Evolutionary conservation across 64 coral and sea anemone species (phyloP), one percentile per base, ranked within the genome.

Genomic region (Cladopsammia gracilis): DNA sequence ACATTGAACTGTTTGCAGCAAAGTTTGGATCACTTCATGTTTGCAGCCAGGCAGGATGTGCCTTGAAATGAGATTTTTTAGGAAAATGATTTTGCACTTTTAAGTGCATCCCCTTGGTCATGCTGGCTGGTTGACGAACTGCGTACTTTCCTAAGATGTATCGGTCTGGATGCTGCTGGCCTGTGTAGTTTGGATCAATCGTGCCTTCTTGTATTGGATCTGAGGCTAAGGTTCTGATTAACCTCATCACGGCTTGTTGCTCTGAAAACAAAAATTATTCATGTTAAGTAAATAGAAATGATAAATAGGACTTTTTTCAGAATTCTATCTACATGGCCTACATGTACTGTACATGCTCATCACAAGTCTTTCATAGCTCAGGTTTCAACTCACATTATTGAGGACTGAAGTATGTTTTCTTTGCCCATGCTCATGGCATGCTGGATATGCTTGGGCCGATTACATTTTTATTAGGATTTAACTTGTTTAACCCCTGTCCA

Each of bases 171-270:
- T 87, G 58, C 24, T 94, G 88, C 76, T 97, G 95, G 0, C 95
- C 95, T 20, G 95, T 94, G 62, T 87, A 87, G 46, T 85, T 76
- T 18, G 88, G 89, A 87, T 97, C 92, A 75, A 97, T 97, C 15
- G 89, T 87, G 6, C 86, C 95, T 48, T 94, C 92, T 45, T 88
- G 82, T 20, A 91, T 82, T 26, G 95, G 95, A 76, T 97, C 88
- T 34, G 95, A 94, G 18, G 95, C 73, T 25, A 97, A 42, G 10
- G 95, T 97, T 54, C 87, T 73, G 47, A 97, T 97, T 51, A 97
- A 77, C 60, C 92, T 90, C 88, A 94, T 94, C 14, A 97, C 83
- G 42, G 95, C 92, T 82, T 72, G 64, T 91, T 93, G 87, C 71
- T 97, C 95, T 97, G 58, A 18, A 87, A 93, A 43, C 13, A 20